phyloP scores from a whole-genome alignment of 2,113 vertebrate genomes.

The Crotalus horridus region DNA sequence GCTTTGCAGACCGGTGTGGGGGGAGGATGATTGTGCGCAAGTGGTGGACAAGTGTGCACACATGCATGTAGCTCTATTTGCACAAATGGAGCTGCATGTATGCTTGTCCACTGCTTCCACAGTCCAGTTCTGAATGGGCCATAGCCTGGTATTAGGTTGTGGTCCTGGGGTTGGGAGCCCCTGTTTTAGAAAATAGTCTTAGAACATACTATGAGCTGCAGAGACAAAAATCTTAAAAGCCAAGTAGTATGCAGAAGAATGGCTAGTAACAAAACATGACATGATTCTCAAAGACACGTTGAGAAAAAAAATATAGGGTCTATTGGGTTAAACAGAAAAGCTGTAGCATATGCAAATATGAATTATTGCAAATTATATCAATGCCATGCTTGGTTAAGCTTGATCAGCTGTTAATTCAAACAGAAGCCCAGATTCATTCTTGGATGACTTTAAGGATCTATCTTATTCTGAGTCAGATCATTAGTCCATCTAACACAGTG shows the following conservation, averaged over 20 bases:
- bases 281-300: not conserved
- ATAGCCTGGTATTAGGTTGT: no score
- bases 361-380: not conserved
- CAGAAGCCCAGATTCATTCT: not conserved
- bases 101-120: no score
- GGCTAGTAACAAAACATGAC: not conserved
- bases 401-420: not conserved
- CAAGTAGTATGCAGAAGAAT: not conserved
- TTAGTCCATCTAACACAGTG: not conserved
- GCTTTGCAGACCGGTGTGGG: not conserved
- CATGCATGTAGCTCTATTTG: not conserved
- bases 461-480: not conserved
- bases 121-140: no score
- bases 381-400: not conserved
- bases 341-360: not conserved
- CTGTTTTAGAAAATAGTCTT: not conserved
- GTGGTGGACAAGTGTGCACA: not conserved
- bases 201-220: not conserved
- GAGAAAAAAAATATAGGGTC: not conserved
- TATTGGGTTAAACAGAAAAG: not conserved
- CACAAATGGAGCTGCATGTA: not conserved
- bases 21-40: not conserved
- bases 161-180: no score
- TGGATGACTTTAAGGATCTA: not conserved
- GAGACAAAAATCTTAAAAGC: not conserved